Percentiles rank a stretch among this genome's conserved stretches.
Evolutionary conservation across 2,888 invertebrate species (phyloP).

Genomic region (Nebria brevicollis): DNA sequence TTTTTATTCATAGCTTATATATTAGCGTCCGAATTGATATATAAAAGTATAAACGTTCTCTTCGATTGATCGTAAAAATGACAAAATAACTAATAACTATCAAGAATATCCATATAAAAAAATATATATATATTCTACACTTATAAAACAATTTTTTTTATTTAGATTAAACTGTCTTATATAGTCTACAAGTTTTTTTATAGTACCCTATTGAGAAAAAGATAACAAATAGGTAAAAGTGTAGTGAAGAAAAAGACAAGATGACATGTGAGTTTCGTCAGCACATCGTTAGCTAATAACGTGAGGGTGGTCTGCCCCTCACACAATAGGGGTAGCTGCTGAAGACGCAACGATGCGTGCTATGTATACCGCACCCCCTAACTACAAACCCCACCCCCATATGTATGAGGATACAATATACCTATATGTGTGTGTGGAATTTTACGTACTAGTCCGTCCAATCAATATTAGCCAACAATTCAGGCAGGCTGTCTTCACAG

Average conservation of each 20-base stretch:
- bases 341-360: background rate
- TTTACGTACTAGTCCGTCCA: slow-evolving; percentile 17
- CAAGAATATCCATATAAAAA: too few species aligned
- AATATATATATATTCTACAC: background rate
- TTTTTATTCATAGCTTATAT: too few species aligned
- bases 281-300: slow-evolving; percentile 41
- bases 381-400: background rate
- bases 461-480: slow-evolving; percentile 38
- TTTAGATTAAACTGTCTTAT: background rate
- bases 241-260: background rate
- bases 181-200: background rate
- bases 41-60: too few species aligned
- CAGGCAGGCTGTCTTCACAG: slow-evolving; percentile 26
- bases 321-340: background rate
- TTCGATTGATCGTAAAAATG: too few species aligned
- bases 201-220: slow-evolving; percentile 3
- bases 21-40: too few species aligned
- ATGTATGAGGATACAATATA: background rate
- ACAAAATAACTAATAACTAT: too few species aligned
- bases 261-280: background rate
- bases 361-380: background rate
- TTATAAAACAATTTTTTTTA: slow-evolving; percentile 8
- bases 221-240: slow-evolving; percentile 2
- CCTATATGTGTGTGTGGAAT: background rate
- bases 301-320: slow-evolving; percentile 24